A percentile compares a stretch with the other conserved stretches of the same genome.
These are phyloP conservation scores for Macrosoma leucophasiata DNA, from an alignment of 2,888 invertebrate species.

Conservation along the genomic window DNA sequence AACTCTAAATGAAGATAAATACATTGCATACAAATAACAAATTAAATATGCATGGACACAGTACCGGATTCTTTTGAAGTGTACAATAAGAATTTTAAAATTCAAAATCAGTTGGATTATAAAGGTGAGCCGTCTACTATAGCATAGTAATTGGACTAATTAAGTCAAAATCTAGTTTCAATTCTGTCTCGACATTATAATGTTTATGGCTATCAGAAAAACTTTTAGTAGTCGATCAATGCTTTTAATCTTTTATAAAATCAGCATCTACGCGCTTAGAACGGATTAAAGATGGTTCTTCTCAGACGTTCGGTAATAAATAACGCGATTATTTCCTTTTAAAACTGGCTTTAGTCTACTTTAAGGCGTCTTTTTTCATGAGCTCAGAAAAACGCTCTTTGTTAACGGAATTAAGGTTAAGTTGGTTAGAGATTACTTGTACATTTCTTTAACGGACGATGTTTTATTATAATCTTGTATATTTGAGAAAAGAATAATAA, in stretches of 20 bases:
- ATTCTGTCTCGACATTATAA: constrained; percentile 33
- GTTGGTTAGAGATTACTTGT: constrained; percentile 23
- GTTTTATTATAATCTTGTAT: constrained; percentile 22
- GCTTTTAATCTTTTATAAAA: constrained; percentile 67
- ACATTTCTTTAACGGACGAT: constrained; percentile 9
- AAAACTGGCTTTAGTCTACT: constrained; percentile 50
- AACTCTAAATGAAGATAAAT: constrained; percentile 11
- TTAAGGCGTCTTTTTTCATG: constrained; percentile 47
- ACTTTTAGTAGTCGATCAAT: constrained; percentile 56
- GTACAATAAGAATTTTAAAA: constrained; percentile 18
- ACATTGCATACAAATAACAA: constrained; percentile 18
- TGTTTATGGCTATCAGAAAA: constrained; percentile 50
- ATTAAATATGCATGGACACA: constrained; percentile 15
- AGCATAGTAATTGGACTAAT: constrained; percentile 42
- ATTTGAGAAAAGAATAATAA: too few relatives aligned
- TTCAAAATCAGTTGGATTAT: constrained; percentile 17
- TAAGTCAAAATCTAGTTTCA: constrained; percentile 40
- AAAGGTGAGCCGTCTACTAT: constrained; percentile 17
- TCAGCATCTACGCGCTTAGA: constrained; percentile 57
- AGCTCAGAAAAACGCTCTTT: constrained; percentile 49
- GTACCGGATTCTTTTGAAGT: constrained; percentile 21
- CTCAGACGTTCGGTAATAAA: constrained; percentile 62
- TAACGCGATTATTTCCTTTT: constrained; percentile 71
- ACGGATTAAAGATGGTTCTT: constrained; percentile 64
- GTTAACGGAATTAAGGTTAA: constrained; percentile 50